These are phyloP conservation scores for Stegostoma tigrinum DNA, from an alignment of 2,113 vertebrate species.

Conservation along the genomic window DNA sequence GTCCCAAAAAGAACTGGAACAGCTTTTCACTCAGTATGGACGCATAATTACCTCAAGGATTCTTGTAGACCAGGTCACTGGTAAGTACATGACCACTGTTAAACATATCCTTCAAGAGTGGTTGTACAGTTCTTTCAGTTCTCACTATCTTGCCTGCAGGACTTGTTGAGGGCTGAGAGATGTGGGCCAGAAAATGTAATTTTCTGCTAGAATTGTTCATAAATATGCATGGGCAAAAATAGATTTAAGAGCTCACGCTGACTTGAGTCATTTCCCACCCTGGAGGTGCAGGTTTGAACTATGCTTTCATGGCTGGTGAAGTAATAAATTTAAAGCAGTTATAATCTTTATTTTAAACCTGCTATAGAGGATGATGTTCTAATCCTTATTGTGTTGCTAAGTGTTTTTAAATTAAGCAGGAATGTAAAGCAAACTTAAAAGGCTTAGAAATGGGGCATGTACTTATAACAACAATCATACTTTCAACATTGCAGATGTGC, in stretches of 20 bases:
- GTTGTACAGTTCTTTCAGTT: constrained; percentile 45
- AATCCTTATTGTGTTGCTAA: constrained; percentile 47
- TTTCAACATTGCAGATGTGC: constrained; percentile 39
- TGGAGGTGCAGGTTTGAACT: constrained; percentile 60
- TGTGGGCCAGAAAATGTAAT: constrained; percentile 60
- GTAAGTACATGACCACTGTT: constrained; percentile 62
- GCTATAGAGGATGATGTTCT: constrained; percentile 47
- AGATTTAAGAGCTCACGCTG: constrained; percentile 51
- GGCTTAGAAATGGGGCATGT: constrained; percentile 40
- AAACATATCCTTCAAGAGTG: neutral
- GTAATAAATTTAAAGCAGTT: constrained; percentile 61
- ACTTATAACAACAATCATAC: constrained; percentile 39
- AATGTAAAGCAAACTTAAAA: constrained; percentile 45
- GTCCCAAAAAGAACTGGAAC: constrained; percentile 94
- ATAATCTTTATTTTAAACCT: constrained; percentile 59
- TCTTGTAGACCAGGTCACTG: constrained; percentile 92
- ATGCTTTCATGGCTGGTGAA: constrained; percentile 62
- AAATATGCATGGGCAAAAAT: constrained; percentile 71
- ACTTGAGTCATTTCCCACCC: constrained; percentile 59
- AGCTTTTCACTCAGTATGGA: constrained; percentile 94
- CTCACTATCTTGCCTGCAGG: constrained; percentile 43
- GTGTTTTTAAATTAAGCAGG: constrained; percentile 41
- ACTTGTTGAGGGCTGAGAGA: constrained; percentile 54
- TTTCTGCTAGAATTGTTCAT: constrained; percentile 65
- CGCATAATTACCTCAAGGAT: constrained; percentile 98